A percentile compares a stretch with the other conserved stretches of the same genome.
Evolutionary conservation across 2,797 vertebrate genomes (phyloP).

Genomic region (Takifugu ocellatus): DNA sequence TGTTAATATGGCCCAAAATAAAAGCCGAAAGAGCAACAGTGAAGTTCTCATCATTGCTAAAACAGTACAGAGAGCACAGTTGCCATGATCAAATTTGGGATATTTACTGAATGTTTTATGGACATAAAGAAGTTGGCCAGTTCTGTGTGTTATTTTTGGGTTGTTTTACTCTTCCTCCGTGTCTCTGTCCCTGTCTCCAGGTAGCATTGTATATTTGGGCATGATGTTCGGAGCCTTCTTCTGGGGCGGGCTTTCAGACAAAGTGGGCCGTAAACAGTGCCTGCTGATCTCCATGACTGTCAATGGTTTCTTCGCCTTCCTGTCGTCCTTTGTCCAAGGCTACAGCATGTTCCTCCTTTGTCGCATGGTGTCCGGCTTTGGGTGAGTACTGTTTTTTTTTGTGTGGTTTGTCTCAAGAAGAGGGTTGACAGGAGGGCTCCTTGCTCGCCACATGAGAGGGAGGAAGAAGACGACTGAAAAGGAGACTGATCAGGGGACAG

Average conservation of each 20-base stretch:
- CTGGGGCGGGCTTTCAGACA: slow-evolving; percentile 96
- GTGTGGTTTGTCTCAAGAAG: slow-evolving; percentile 4
- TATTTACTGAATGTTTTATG: too few species aligned
- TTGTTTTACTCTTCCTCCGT: background rate
- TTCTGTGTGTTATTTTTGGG: too few species aligned
- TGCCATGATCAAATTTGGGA: too few species aligned
- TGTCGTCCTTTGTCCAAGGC: slow-evolving; percentile 96
- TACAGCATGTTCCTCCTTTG: slow-evolving; percentile 96
- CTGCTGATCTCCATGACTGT: slow-evolving; percentile 94
- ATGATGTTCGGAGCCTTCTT: slow-evolving; percentile 98
- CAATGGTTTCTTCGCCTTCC: slow-evolving; percentile 98
- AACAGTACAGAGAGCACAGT: too few species aligned
- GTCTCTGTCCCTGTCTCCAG: slow-evolving; percentile 67
- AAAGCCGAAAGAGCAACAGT: background rate
- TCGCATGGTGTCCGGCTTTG: slow-evolving; percentile 94
- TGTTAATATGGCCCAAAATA: background rate
- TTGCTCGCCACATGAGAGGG: slow-evolving; percentile 16
- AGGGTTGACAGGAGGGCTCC: slow-evolving; percentile 22
- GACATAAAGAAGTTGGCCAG: too few species aligned
- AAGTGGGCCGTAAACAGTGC: slow-evolving; percentile 88
- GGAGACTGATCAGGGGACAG: slow-evolving; percentile 13
- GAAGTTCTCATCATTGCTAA: background rate
- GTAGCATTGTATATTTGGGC: slow-evolving; percentile 94
- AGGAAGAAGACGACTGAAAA: slow-evolving; percentile 14
- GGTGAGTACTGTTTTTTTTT: slow-evolving; percentile 78